phyloP scores from a whole-genome alignment of 2,888 invertebrate species.

The Agrilus biguttatus region DNA sequence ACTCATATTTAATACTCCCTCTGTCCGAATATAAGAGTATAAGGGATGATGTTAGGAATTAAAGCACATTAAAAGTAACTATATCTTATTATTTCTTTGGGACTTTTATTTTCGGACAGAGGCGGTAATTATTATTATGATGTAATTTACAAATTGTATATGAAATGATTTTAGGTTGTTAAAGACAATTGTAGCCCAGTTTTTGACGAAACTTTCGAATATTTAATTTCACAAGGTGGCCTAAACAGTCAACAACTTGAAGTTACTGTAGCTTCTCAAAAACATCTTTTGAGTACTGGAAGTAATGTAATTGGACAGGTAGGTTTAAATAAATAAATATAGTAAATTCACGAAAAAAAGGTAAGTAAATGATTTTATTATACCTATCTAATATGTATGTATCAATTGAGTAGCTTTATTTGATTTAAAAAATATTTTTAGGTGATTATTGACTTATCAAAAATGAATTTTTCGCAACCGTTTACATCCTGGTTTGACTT shows the following conservation, averaged over 20 bases:
- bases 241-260: constrained; percentile 63
- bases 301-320: constrained; percentile 71
- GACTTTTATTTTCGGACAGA: too few species aligned
- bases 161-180: constrained; percentile 36
- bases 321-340: constrained; percentile 4
- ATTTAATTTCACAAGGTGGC: constrained; percentile 69
- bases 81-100: too few species aligned
- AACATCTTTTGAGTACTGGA: constrained; percentile 65
- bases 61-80: too few species aligned
- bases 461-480: constrained; percentile 52
- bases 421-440: constrained; percentile 24
- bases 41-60: too few species aligned
- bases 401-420: too few species aligned
- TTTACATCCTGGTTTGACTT: constrained; percentile 62
- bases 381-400: too few species aligned
- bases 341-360: too few species aligned
- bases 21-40: too few species aligned
- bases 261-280: constrained; percentile 78
- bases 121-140: background rate
- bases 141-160: background rate
- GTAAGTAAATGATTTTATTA: too few species aligned
- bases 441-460: constrained; percentile 48
- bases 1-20: too few species aligned
- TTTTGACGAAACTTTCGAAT: constrained; percentile 86
- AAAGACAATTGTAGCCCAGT: constrained; percentile 86